A percentile compares a stretch with the other conserved stretches of the same genome.
Evolutionary conservation across 2,113 vertebrate genomes (phyloP).

Genomic region (Percina caprodes): DNA sequence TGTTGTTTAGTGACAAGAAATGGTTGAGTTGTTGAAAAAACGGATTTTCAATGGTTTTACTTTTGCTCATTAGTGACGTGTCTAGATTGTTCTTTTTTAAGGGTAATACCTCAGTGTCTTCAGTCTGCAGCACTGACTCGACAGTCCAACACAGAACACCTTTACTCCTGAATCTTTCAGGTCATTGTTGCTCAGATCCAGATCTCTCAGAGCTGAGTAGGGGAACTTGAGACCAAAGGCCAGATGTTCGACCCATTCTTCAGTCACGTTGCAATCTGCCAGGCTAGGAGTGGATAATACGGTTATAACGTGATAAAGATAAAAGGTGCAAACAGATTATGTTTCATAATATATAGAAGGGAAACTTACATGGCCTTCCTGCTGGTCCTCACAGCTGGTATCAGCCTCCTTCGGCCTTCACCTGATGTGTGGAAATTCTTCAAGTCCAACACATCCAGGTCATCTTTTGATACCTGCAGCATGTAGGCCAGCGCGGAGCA

Average conservation of each 20-base stretch:
- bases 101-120: slow-evolving; percentile 57
- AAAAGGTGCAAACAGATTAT: background rate
- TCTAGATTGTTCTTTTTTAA: too few species aligned
- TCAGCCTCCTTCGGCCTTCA: slow-evolving; percentile 63
- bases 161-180: slow-evolving; percentile 53
- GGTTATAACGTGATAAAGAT: background rate
- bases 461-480: slow-evolving; percentile 55
- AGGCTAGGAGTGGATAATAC: slow-evolving; percentile 45
- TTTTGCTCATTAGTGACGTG: too few species aligned
- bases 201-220: slow-evolving; percentile 31
- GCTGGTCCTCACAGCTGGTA: slow-evolving; percentile 71
- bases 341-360: background rate
- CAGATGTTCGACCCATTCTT: slow-evolving; percentile 53
- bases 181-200: slow-evolving; percentile 76
- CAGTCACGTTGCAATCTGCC: slow-evolving; percentile 63
- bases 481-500: slow-evolving; percentile 76
- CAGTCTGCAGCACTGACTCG: slow-evolving; percentile 59
- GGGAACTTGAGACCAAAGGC: slow-evolving; percentile 50
- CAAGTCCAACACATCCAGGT: slow-evolving; percentile 52
- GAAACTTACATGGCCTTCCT: slow-evolving; percentile 68
- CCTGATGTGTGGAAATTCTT: slow-evolving; percentile 69
- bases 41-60: too few species aligned
- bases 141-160: slow-evolving; percentile 61
- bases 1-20: too few species aligned
- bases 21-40: too few species aligned